Evolutionary conservation across 2,888 invertebrate genomes (phyloP), one percentile per base, ranked within the genome.

Genomic region (Hydropsyche betteni): DNA sequence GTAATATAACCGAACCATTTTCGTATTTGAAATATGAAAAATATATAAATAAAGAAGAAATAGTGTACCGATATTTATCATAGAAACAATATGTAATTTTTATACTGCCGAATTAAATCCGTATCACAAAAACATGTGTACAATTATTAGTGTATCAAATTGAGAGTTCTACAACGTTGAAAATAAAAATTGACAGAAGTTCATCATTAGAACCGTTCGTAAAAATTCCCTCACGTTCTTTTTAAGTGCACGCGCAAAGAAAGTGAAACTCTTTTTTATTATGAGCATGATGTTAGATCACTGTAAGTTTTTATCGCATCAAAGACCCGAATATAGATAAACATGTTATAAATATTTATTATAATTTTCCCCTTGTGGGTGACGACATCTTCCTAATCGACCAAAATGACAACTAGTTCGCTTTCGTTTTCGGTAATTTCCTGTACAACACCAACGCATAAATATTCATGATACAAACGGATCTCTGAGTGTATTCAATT

Each of bases 341-440:
- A 58, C 44, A 24, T 16, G 16, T 53, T 24, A 58, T 58, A 24
- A 58, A 58, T 58, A 58, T 58, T 58, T 58, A 58, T 58, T 14
- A 58, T 58, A 0, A 14, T 14, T 58, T 58, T 58, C 58, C 14
- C n/a, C 58, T 8, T 16, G 24, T 58, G 24, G 58, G 8, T 24
- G 24, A 58, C 24, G 58, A 58, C 44, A 58, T 58, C 5, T 24
- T 24, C 24, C 24, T 2, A 24, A 24, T 58, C 24, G 24, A 24
- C 58, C 53, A 5, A 24, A 16, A 16, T 8, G 58, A 16, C 58
- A 24, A 58, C 44, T 44, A 44, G 44, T 58, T 58, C 58, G 24
- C 58, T 58, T 58, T 58, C 58, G 24, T 58, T 58, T 58, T 58
- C 44, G 44, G 44, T 10, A 44, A 44, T 44, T 44, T 58, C n/a